Conservation (phyloP, 2,888 invertebrate species). For the Acanthosepion lycidas region DNA sequence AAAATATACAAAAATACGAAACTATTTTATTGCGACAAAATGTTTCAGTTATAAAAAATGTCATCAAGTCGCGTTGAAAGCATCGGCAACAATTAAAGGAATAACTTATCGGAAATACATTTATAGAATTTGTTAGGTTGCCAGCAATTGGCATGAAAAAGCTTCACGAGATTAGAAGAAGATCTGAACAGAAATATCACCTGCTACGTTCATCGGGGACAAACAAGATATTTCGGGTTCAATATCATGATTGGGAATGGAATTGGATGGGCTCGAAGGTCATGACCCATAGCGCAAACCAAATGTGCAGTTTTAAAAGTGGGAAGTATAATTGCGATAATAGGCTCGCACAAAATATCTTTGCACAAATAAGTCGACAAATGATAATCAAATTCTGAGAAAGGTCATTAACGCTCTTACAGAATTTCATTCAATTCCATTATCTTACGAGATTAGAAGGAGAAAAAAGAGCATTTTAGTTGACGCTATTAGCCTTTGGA, state of each 20-base stretch:
- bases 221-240: constrained; percentile 23
- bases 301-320: constrained; percentile 6
- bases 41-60: background rate
- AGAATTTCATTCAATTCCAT: background rate
- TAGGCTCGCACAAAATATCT: constrained; percentile 21
- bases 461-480: background rate
- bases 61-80: background rate
- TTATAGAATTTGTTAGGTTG: constrained; percentile 14
- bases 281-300: background rate
- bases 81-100: background rate
- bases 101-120: background rate
- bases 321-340: background rate
- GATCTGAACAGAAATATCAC: background rate
- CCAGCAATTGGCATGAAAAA: background rate
- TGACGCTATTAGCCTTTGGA: background rate
- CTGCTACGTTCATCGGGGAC: background rate
- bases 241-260: constrained; percentile 33
- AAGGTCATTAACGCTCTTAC: background rate
- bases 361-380: background rate
- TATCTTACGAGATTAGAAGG: background rate
- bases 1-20: background rate
- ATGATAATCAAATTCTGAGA: background rate
- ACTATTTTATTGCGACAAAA: background rate
- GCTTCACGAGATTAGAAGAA: background rate
- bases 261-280: background rate